Conservation (phyloP, 2,888 invertebrate genomes). For the Abrostola tripartita region DNA sequence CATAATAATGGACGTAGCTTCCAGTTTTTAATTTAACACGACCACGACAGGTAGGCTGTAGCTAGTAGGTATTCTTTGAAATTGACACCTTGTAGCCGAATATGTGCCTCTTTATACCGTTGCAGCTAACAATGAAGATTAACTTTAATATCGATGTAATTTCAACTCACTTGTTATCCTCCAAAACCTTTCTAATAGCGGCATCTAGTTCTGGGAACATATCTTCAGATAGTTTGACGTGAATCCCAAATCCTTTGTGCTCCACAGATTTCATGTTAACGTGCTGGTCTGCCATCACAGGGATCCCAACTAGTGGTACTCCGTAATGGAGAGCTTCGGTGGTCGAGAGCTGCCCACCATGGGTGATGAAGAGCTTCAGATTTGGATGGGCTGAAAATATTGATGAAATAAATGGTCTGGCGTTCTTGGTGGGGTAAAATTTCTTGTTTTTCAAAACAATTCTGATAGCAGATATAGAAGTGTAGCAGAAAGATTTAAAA, state of each 20-base stretch:
- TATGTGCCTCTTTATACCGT: too few relatives aligned
- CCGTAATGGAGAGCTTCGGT: slow-evolving; percentile 76
- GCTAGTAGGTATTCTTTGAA: too few relatives aligned
- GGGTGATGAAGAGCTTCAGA: slow-evolving; percentile 73
- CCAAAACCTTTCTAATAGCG: slow-evolving; percentile 69
- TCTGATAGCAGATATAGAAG: too few relatives aligned
- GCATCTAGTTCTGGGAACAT: slow-evolving; percentile 59
- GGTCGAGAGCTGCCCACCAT: slow-evolving; percentile 78
- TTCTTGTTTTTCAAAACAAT: too few relatives aligned
- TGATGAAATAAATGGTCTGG: too few relatives aligned
- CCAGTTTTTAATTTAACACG: too few relatives aligned
- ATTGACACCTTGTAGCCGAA: too few relatives aligned
- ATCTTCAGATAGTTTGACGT: slow-evolving; percentile 63
- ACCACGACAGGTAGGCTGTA: too few relatives aligned
- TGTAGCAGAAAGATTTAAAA: too few relatives aligned
- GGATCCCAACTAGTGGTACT: slow-evolving; percentile 78
- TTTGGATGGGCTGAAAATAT: slow-evolving; percentile 71
- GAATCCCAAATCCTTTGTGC: slow-evolving; percentile 70
- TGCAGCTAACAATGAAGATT: not conserved
- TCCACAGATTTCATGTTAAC: slow-evolving; percentile 71
- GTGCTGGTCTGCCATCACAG: slow-evolving; percentile 72
- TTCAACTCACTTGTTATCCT: slow-evolving; percentile 53
- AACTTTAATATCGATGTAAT: not conserved
- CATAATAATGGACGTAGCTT: too few relatives aligned
- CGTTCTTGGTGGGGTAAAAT: too few relatives aligned